Evolutionary conservation across 64 coral and sea anemone species (phyloP), one percentile per base, ranked within the genome.

Genomic region (Actinia equina): DNA sequence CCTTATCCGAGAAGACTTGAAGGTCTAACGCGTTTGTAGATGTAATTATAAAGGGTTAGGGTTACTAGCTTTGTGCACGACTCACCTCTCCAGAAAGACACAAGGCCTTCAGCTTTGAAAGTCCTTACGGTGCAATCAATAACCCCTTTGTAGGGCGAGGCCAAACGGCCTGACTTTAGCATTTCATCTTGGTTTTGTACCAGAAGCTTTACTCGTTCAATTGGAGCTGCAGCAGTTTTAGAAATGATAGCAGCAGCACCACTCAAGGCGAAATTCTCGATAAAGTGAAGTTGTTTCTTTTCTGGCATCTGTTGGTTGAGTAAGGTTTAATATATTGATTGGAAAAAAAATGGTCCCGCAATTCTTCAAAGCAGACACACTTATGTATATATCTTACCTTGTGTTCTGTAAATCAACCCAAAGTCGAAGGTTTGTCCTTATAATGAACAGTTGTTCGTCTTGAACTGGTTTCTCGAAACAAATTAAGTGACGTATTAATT

Each of bases 181-280:
- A 98, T 98, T 43, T 98, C 96, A 94, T 98, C 96, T 52, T 98
- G 96, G 30, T 98, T 98, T 83, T 98, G 96, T n/a, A 98, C 96
- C 43, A 98, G 82, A 51, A 98, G 90, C 76, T 98, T 98, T 11
- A 98, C 93, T 42, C 96, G 87, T 44, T 98, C 96, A 83, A 98
- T 98, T 12, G 96, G 96, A 44, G 96, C 96, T 11, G 96, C 96
- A 12, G 96, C 93, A 13, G 96, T 98, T 77, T 98, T 98, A 0
- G 96, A 98, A 52, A 98, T 98, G 80, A 98, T 92, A 20, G 96
- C 96, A 49, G 96, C 96, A n/a, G 93, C 96, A 82, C 96, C 96
- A 88, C 96, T 98, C 53, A 98, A 78, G 27, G 78, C 96, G 88
- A 98, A 98, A 88, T 92, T 98, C 53, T 98, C 96, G 43, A 92